Evolutionary conservation across 2,113 vertebrate species (phyloP).

Genomic region (Forbesichthys agassizii): DNA sequence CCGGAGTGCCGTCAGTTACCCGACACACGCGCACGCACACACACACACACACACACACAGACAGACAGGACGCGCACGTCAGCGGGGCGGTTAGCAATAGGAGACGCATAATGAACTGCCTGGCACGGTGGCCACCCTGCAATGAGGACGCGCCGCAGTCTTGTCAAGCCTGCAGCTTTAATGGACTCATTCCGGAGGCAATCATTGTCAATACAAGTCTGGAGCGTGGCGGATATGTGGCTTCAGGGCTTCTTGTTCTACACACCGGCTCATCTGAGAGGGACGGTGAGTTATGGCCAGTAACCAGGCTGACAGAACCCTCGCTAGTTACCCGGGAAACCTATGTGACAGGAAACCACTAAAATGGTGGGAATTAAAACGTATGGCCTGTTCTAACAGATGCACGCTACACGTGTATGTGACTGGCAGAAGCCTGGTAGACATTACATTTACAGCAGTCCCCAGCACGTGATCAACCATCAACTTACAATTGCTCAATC

Average conservation of each 20-base stretch:
- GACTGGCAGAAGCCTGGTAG: slow-evolving; percentile 82
- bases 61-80: slow-evolving; percentile 50
- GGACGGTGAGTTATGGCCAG: slow-evolving; percentile 80
- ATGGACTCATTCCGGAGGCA: slow-evolving; percentile 89
- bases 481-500: slow-evolving; percentile 73
- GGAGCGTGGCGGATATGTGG: slow-evolving; percentile 74
- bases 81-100: slow-evolving; percentile 68
- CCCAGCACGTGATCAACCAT: slow-evolving; percentile 76
- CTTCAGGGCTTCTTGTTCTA: slow-evolving; percentile 74
- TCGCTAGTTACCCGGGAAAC: slow-evolving; percentile 52
- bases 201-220: slow-evolving; percentile 92
- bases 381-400: slow-evolving; percentile 85
- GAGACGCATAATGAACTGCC: slow-evolving; percentile 68
- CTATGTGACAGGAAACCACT: slow-evolving; percentile 76
- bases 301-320: slow-evolving; percentile 82
- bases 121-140: slow-evolving; percentile 43
- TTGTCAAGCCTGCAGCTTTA: slow-evolving; percentile 85
- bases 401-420: slow-evolving; percentile 70
- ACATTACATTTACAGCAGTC: slow-evolving; percentile 84
- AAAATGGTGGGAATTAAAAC: slow-evolving; percentile 86
- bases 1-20: slow-evolving; percentile 64
- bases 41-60: too few relatives aligned
- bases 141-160: slow-evolving; percentile 54
- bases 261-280: slow-evolving; percentile 78
- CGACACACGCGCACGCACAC: slow-evolving; percentile 50